Evolutionary conservation across 2,113 vertebrate genomes (phyloP), one percentile per base, ranked within the genome.

Genomic region (Pica pica): DNA sequence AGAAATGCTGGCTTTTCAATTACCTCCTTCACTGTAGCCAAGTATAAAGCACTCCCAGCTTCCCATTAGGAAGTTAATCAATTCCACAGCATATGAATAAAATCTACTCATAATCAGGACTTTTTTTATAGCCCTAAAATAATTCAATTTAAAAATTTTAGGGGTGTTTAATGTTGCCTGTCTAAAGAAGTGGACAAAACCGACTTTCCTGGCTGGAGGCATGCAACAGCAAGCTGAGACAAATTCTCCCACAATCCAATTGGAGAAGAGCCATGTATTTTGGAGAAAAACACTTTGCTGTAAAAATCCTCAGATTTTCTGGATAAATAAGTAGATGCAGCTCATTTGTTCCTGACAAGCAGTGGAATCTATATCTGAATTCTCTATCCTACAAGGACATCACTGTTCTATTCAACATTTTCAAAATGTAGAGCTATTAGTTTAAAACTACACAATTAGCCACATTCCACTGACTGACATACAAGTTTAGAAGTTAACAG

Each of bases 1-100:
- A 94, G 83, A 92, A 94, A 77, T 59, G 26, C 31, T 94, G 63
- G 42, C 19, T 80, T 90, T 88, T 83, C 78, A 91, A 80, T 74
- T 84, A 83, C 5, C 8, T 74, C 76, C 59, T 69, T 73, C 85
- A 42, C 59, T 53, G 39, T 35, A 90, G 75, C 33, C 44, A 73
- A 90, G 56, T 42, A 90, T 35, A 64, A 77, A 85, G 28, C 33
- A 77, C 16, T 74, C n/a, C 17, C 79, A 93, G 79, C n/a, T 88
- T 86, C 64, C 68, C 46, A 59, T 47, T 35, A 57, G 46, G 42
- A 80, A 85, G 46, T 76, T 80, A 79, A 86, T 50, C 42, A 57
- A 80, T 89, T 83, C 78, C 30, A 81, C 3, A 16, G 42, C 20
- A 50, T 17, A 39, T 27, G 16, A 88, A 61, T 55, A 70, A 93